A percentile compares a stretch with the other conserved stretches of the same genome.
Conservation (phyloP, 2,113 vertebrate genomes). For the Globicephala melas region DNA sequence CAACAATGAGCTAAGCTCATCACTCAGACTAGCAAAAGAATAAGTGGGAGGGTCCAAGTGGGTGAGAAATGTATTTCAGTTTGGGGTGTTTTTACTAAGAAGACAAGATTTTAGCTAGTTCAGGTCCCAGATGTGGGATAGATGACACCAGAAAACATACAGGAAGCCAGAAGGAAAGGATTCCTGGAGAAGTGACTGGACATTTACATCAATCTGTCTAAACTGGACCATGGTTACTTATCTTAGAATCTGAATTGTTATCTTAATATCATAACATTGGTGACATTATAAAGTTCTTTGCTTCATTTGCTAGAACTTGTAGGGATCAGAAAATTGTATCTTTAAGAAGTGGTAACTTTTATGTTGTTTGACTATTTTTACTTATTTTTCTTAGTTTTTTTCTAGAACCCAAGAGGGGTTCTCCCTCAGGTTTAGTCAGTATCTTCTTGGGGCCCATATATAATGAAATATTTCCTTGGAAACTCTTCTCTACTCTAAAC, state of each 20-base stretch:
- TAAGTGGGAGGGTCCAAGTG: neutral
- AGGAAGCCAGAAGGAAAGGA: neutral
- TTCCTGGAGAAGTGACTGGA: neutral
- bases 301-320: neutral
- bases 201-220: neutral
- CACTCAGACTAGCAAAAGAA: neutral
- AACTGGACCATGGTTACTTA: neutral
- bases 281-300: neutral
- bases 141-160: neutral
- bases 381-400: neutral
- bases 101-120: neutral
- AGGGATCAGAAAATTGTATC: neutral
- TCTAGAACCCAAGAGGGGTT: neutral
- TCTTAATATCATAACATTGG: neutral
- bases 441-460: neutral
- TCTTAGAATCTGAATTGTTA: neutral
- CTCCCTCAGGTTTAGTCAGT: neutral
- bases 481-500: neutral
- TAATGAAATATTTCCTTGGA: conserved; percentile 10
- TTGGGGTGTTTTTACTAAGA: conserved; percentile 26
- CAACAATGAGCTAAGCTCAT: neutral
- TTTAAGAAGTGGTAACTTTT: conserved; percentile 1
- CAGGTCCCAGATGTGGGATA: neutral
- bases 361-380: neutral
- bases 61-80: neutral